Evolutionary conservation across 2,888 invertebrate species (phyloP), one percentile per base, ranked within the genome.

Genomic region (Epinotia ramella): DNA sequence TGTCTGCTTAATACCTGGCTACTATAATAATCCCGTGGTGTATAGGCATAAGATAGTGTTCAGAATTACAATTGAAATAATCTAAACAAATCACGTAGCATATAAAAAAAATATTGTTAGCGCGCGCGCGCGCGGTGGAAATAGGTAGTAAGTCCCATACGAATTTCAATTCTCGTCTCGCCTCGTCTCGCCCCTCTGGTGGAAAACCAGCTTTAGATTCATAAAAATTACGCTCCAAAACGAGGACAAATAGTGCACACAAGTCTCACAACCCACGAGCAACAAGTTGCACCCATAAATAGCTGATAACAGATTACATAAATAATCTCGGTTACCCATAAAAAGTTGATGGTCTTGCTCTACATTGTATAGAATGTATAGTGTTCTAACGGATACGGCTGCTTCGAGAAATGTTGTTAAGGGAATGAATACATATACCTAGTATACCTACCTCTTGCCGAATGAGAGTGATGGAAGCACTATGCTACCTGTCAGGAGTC

Each of bases 281-380:
- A 67, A 68, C 63, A 66, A 66, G 28, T 66, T 62, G 70, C 62
- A 53, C 75, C 56, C 44, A 69, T 65, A 49, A 59, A 64, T 60
- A 40, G 67, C 60, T 66, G 70, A 71, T 71, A 76, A 66, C 62
- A 56, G 73, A 70, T 56, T 62, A 59, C 56, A 77, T 73, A 53
- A 67, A 76, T 78, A 33, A 65, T 79, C 12, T 28, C 28, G 84
- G 82, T 81, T 46, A 84, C 79, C 82, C 33, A 75, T 46, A 65
- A 70, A 60, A 75, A 76, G 73, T 73, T 53, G 77, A 20, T 44
- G 87, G 84, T 84, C 88, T 88, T 88, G 88, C 73, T 84, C 88
- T 78, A 88, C 81, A 81, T 88, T 76, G 70, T 24, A 6, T 53
- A 53, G n/a, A 81, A 88, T 76, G 70, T 24, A 6, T 53, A 53